Percentiles rank a stretch among this genome's conserved stretches.
Evolutionary conservation across 2,113 vertebrate genomes (phyloP).

Genomic region (Platycercus adscitus): DNA sequence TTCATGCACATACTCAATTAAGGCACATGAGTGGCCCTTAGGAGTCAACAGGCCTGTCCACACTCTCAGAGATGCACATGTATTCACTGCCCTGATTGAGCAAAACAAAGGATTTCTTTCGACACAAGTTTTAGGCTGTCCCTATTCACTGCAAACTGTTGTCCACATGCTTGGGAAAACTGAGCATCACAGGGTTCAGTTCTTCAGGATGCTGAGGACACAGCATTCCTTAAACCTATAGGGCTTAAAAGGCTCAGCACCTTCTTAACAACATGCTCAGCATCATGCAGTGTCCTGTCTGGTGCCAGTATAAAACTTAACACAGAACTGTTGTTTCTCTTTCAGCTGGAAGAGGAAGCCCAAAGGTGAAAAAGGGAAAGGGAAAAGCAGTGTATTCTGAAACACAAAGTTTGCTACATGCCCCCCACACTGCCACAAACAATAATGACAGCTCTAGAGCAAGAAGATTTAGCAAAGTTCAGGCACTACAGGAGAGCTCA

Average conservation of each 20-base stretch:
- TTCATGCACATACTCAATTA: not conserved
- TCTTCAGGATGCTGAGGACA: not conserved
- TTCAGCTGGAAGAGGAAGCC: not conserved
- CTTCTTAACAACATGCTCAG: not conserved
- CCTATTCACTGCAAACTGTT: not conserved
- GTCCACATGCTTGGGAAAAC: accelerated
- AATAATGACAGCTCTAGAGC: not conserved
- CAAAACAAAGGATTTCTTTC: not conserved
- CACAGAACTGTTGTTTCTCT: accelerated
- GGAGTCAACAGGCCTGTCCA: not conserved
- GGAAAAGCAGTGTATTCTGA: not conserved
- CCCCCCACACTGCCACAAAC: accelerated
- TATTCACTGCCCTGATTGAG: not conserved
- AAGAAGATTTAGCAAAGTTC: not conserved
- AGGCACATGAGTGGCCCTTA: not conserved
- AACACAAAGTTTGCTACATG: accelerated
- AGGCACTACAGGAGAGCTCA: accelerated
- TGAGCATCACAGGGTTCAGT: not conserved
- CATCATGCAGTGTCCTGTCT: accelerated
- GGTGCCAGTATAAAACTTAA: accelerated
- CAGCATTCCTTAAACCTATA: accelerated
- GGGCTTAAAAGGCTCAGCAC: not conserved
- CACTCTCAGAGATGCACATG: not conserved
- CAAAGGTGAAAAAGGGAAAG: not conserved
- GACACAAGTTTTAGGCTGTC: not conserved